Conservation (phyloP, 2,888 invertebrate species). For the Sympetrum striolatum region DNA sequence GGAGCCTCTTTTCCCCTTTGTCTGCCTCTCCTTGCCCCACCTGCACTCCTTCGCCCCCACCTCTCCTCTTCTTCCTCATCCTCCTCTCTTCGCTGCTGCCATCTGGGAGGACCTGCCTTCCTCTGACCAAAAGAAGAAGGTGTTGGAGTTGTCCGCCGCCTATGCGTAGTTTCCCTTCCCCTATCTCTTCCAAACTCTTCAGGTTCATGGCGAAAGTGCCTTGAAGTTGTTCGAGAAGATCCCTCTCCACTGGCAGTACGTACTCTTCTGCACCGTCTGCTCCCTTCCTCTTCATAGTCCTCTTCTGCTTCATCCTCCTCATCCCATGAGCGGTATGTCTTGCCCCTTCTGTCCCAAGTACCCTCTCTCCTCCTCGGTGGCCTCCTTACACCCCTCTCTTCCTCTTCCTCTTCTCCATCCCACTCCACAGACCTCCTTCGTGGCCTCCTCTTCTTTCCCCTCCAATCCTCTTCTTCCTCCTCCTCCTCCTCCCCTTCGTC, state of each 20-base stretch:
- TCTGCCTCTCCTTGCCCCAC: not conserved
- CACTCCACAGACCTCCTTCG: not conserved
- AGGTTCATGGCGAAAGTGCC: conserved; percentile 52
- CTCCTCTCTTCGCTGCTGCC: conserved; percentile 44
- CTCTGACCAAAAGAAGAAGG: not conserved
- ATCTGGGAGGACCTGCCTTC: conserved; percentile 52
- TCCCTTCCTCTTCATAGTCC: conserved; percentile 50
- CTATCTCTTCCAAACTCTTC: conserved; percentile 57
- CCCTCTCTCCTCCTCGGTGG: conserved; percentile 55
- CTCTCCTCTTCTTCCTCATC: conserved; percentile 51
- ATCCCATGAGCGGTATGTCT: conserved; percentile 56
- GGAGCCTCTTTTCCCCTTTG: not conserved
- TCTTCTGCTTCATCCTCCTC: conserved; percentile 56
- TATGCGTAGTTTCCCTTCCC: conserved; percentile 57
- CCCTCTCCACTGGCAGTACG: not conserved
- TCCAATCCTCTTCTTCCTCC: conserved; percentile 55
- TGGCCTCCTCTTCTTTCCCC: conserved; percentile 56
- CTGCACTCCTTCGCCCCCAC: not conserved
- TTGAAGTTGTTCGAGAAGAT: not conserved
- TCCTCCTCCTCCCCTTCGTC: conserved; percentile 61
- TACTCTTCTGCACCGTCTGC: not conserved
- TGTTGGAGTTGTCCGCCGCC: conserved; percentile 53
- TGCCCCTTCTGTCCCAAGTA: conserved; percentile 62
- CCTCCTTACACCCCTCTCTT: conserved; percentile 59
- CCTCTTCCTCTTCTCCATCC: conserved; percentile 55